Evolutionary conservation across 2,888 invertebrate species (phyloP).

Genomic region (Marronus borbonicus): DNA sequence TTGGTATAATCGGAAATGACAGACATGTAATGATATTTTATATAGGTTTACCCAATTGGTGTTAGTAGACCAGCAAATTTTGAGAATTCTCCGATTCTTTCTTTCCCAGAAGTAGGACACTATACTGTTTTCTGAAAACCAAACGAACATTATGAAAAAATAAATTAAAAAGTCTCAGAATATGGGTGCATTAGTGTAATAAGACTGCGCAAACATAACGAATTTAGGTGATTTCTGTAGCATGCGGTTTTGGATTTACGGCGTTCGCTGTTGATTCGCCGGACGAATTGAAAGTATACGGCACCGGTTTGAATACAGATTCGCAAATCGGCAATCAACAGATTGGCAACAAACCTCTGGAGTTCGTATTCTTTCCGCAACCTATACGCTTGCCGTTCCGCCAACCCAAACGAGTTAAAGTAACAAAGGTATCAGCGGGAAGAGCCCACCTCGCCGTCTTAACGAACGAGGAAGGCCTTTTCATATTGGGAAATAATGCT

Average conservation of each 20-base stretch:
- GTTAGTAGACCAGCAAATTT: no score
- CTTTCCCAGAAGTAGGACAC: no score
- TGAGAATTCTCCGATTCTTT: no score
- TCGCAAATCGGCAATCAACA: constrained; percentile 89
- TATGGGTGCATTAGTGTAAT: neutral
- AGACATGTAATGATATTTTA: no score
- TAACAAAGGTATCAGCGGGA: constrained; percentile 82
- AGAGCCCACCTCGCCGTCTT: constrained; percentile 88
- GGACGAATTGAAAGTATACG: constrained; percentile 82
- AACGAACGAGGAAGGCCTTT: constrained; percentile 84
- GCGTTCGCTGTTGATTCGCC: constrained; percentile 80
- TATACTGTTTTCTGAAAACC: no score
- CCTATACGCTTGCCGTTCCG: constrained; percentile 81
- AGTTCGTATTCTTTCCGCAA: constrained; percentile 80
- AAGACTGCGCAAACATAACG: constrained; percentile 44
- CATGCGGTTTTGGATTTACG: constrained; percentile 94
- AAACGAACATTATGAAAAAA: no score
- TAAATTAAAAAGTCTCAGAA: no score
- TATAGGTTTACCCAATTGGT: no score
- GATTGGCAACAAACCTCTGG: constrained; percentile 75
- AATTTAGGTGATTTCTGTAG: constrained; percentile 76
- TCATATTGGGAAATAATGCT: constrained; percentile 88
- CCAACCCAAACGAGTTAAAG: constrained; percentile 73
- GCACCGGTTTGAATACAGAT: constrained; percentile 93
- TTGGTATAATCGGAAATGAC: no score